Evolutionary conservation across 2,797 vertebrate genomes (phyloP), one percentile per base, ranked within the genome.

Genomic region (Xenops minutus): DNA sequence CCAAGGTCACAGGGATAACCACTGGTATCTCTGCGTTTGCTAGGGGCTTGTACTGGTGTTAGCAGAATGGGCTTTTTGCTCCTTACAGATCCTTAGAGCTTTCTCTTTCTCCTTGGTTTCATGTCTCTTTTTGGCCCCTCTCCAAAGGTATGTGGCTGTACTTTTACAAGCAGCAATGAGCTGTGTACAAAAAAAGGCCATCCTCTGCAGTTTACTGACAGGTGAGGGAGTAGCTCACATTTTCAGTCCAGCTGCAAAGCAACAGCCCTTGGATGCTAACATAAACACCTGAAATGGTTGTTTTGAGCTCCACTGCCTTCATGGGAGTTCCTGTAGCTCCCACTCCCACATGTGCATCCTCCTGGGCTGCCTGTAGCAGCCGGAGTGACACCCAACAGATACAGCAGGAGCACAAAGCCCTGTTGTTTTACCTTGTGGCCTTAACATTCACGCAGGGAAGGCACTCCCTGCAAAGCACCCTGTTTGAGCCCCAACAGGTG

Each of bases 271-370:
- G 24, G 61, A 44, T 8, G n/a, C 7, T 2, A 34, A 5, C 12
- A n/a, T 4, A 12, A 84, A 27, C 37, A 49, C 66, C 39, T 43
- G 55, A 69, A 73, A 67, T 3, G 1, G 16, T 2, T 30, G 5
- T 0, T 69, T 29, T 5, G 27, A 48, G 19, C 73, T 81, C 48
- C 1, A 2, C 34, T 51, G 66, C 87, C 14, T 2, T 9, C 1
- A 0, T 6, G 36, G 36, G 51, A 20, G 11, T 9, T 52, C 32
- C 63, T 0, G 0, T 3, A 18, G 19, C 30, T 69, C n/a, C 36
- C 1, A 0, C 62, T 77, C 11, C 20, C 18, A 22, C 0, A 0
- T 4, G 19, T 4, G 2, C 76, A 14, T 37, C 83, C 48, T 73
- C 16, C n/a, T 22, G 2, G 34, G 29, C 23, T 0, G 0, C 11